These are phyloP conservation scores for Ormyrus pomaceus DNA, from an alignment of 2,888 invertebrate species.

Conservation along the genomic window DNA sequence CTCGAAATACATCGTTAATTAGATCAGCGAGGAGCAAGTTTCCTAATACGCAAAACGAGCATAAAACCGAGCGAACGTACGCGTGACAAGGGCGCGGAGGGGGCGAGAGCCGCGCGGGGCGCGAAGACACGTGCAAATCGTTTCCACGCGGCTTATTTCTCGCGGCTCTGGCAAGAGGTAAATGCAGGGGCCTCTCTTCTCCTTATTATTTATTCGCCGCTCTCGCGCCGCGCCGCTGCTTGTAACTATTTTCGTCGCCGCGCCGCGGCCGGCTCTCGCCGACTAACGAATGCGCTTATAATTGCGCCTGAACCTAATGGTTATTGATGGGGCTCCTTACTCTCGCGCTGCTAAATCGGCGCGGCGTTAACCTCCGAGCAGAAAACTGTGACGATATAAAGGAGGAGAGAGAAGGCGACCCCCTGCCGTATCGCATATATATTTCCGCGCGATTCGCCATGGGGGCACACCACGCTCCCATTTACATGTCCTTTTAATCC, in stretches of 20 bases:
- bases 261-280: conserved; percentile 14
- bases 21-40: neutral
- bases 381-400: neutral
- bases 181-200: conserved; percentile 9
- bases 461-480: conserved; percentile 55
- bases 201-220: conserved; percentile 50
- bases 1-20: too few relatives aligned
- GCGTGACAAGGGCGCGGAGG: neutral
- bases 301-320: conserved; percentile 71
- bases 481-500: conserved; percentile 57
- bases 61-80: too few relatives aligned
- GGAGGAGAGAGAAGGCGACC: conserved; percentile 58
- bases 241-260: conserved; percentile 41
- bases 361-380: conserved; percentile 64
- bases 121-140: conserved; percentile 41
- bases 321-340: conserved; percentile 70
- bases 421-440: conserved; percentile 58
- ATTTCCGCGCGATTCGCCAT: conserved; percentile 63
- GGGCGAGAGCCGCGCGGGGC: neutral
- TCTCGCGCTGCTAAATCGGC: conserved; percentile 57
- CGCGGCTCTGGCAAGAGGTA: neutral
- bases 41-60: conserved; percentile 5
- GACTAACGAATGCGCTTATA: conserved; percentile 70
- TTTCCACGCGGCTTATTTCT: conserved; percentile 40
- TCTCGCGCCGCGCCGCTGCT: neutral